These are phyloP conservation scores for Muscicapa striata DNA, from an alignment of 2,797 vertebrate species.

Conservation along the genomic window DNA sequence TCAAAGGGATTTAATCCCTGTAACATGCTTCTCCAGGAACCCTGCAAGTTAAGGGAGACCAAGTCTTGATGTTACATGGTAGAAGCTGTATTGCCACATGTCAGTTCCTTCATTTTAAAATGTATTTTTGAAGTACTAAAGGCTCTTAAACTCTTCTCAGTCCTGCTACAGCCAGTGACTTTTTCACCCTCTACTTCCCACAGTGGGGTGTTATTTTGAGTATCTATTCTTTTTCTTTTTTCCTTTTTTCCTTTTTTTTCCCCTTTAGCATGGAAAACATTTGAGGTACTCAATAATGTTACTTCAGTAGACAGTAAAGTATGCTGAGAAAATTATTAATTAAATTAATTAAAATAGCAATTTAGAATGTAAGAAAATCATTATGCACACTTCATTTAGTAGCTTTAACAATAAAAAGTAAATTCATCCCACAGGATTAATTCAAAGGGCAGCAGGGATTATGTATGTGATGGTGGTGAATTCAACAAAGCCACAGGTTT, in stretches of 20 bases:
- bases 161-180: not conserved
- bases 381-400: conserved; percentile 4
- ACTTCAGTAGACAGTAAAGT: not conserved
- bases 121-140: not conserved
- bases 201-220: not conserved
- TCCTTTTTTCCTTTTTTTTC: too few species aligned
- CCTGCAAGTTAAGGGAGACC: not conserved
- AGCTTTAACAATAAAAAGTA: not conserved
- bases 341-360: conserved; percentile 29
- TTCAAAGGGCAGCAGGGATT: not conserved
- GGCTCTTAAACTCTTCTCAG: not conserved
- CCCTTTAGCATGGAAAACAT: not conserved
- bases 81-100: not conserved
- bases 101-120: conserved; percentile 23
- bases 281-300: not conserved
- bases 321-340: not conserved
- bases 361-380: not conserved
- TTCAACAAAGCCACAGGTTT: not conserved
- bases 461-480: not conserved
- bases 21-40: conserved; percentile 46
- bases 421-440: not conserved
- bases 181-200: not conserved
- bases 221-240: not conserved
- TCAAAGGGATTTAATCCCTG: conserved; percentile 66
- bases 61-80: conserved; percentile 21